Evolutionary conservation across 1,140 invertebrate species (phyloP).

Genomic region (Caenorhabditis brenneri): DNA sequence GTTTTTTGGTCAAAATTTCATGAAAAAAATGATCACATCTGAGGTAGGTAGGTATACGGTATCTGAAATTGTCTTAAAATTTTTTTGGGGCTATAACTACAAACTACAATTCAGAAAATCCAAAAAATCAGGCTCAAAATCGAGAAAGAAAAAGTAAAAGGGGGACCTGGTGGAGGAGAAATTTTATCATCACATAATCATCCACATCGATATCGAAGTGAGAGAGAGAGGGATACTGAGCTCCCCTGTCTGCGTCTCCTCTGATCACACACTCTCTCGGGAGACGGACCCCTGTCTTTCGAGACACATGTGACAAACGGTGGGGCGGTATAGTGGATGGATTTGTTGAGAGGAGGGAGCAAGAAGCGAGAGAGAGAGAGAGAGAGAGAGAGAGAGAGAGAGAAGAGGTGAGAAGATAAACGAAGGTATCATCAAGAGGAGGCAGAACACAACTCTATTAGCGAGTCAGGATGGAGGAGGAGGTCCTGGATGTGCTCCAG

Average conservation of each 20-base stretch:
- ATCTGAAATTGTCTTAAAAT: neutral
- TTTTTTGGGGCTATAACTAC: no score
- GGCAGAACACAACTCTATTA: slow-evolving; percentile 34
- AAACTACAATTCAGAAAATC: neutral
- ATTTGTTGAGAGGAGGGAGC: neutral
- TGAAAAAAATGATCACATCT: neutral
- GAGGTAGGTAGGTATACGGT: neutral
- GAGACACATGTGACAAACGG: slow-evolving; percentile 39
- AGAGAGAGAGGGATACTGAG: neutral
- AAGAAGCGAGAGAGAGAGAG: neutral
- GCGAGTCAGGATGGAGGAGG: neutral
- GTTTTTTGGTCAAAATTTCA: neutral
- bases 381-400: neutral
- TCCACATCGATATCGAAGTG: neutral
- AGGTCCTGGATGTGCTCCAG: neutral
- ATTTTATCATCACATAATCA: slow-evolving; percentile 36
- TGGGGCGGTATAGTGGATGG: neutral
- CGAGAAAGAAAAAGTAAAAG: neutral
- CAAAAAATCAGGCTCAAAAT: neutral
- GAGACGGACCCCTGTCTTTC: neutral
- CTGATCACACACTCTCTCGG: neutral
- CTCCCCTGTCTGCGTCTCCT: neutral
- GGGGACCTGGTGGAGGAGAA: neutral
- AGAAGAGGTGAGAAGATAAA: neutral
- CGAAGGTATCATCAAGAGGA: slow-evolving; percentile 7